Evolutionary conservation across 2,113 vertebrate species (phyloP).

Genomic region (Pogonocichla stellata): DNA sequence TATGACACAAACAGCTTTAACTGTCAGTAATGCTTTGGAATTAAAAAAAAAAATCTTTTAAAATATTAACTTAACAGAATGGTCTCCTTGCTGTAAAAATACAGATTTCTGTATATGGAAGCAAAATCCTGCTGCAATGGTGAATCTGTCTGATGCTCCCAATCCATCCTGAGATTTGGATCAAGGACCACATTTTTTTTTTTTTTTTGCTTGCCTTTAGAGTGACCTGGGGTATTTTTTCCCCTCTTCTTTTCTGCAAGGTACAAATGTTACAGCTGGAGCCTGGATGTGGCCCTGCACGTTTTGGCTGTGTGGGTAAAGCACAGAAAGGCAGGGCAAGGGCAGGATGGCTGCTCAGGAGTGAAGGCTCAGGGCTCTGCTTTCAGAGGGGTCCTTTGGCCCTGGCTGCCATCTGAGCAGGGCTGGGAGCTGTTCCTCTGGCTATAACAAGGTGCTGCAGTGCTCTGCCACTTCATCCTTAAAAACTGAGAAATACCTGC

Average conservation of each 20-base stretch:
- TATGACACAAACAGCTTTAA: not conserved
- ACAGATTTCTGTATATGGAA: not conserved
- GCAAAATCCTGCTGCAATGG: not conserved
- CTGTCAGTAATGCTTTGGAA: not conserved
- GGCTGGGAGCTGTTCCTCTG: not conserved
- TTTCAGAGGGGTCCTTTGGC: not conserved
- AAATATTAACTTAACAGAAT: not conserved
- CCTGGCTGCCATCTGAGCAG: not conserved
- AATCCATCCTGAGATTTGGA: not conserved
- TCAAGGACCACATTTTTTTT: too few species aligned
- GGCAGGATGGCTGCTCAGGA: not conserved
- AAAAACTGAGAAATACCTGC: not conserved
- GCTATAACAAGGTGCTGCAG: not conserved
- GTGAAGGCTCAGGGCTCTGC: not conserved
- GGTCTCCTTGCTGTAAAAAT: not conserved
- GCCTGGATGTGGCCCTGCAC: not conserved
- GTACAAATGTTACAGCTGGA: not conserved
- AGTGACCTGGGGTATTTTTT: not conserved
- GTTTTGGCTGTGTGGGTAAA: not conserved
- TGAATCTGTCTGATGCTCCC: not conserved
- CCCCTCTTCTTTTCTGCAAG: not conserved
- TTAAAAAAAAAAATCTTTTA: not conserved
- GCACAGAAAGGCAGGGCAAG: not conserved
- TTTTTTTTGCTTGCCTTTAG: not conserved
- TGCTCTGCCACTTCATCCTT: not conserved